phyloP scores from a whole-genome alignment of 2,113 vertebrate genomes.

The Columbina picui region DNA sequence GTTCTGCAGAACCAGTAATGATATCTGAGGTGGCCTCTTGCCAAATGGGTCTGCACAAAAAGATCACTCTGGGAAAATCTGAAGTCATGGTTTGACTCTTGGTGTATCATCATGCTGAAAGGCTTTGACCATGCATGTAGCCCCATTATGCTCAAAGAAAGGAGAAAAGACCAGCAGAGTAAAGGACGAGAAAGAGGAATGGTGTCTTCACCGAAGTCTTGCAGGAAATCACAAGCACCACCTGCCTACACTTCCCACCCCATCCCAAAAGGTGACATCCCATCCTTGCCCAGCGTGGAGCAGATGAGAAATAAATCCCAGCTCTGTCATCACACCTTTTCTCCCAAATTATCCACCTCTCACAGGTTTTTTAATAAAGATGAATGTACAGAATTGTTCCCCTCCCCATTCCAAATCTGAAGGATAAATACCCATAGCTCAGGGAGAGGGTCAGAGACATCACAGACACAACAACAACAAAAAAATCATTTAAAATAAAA shows the following conservation, averaged over 20 bases:
- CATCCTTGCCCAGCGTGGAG: background rate
- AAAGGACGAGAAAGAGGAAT: background rate
- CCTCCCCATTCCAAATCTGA: background rate
- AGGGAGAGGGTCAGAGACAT: background rate
- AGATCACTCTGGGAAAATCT: background rate
- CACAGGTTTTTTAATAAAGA: background rate
- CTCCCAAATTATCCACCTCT: background rate
- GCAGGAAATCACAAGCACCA: background rate
- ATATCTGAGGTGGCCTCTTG: background rate
- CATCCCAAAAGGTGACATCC: background rate
- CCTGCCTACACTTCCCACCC: background rate
- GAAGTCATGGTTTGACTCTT: background rate
- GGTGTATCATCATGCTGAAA: background rate
- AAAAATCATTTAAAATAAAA: background rate
- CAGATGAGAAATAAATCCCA: background rate
- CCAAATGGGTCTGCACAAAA: background rate
- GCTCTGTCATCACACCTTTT: background rate
- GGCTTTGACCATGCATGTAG: background rate
- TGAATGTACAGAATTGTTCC: background rate
- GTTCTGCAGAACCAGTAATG: background rate
- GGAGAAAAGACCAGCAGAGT: background rate
- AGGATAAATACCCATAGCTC: background rate
- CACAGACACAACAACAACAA: background rate
- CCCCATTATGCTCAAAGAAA: accelerated
- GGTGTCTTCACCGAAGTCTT: accelerated